Percentiles rank a stretch among this genome's conserved stretches.
These are phyloP conservation scores for Lutraria rhynchaena DNA, from an alignment of 1,140 invertebrate genomes.

Conservation along the genomic window DNA sequence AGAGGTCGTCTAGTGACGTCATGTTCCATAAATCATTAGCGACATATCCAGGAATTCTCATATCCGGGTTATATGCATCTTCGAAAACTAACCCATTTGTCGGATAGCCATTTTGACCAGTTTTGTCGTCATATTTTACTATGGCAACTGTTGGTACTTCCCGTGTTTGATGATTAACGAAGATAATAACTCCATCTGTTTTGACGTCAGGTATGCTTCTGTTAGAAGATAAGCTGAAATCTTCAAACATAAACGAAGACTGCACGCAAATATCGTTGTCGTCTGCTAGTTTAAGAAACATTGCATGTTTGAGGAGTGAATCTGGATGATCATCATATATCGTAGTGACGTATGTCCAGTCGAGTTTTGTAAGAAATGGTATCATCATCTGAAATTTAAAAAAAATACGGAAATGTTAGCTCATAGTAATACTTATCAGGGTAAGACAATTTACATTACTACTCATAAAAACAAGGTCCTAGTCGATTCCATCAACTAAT, in stretches of 20 bases:
- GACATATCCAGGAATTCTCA: neutral
- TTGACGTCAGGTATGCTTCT: neutral
- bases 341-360: constrained; percentile 33
- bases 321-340: neutral
- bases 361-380: neutral
- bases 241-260: neutral
- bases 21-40: constrained; percentile 3
- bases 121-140: neutral
- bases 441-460: no score
- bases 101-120: neutral
- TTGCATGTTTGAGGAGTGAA: neutral
- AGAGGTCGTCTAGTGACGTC: constrained; percentile 9
- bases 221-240: neutral
- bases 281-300: constrained; percentile 3
- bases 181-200: constrained; percentile 27
- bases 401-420: neutral
- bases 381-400: constrained; percentile 20
- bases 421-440: no score
- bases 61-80: neutral
- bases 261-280: constrained; percentile 27
- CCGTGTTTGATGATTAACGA: neutral
- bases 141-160: neutral
- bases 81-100: constrained; percentile 1
- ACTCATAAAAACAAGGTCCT: no score
- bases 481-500: no score